These are phyloP conservation scores for Scomberomorus guttatus DNA, from an alignment of 2,797 vertebrate genomes.

Conservation along the genomic window DNA sequence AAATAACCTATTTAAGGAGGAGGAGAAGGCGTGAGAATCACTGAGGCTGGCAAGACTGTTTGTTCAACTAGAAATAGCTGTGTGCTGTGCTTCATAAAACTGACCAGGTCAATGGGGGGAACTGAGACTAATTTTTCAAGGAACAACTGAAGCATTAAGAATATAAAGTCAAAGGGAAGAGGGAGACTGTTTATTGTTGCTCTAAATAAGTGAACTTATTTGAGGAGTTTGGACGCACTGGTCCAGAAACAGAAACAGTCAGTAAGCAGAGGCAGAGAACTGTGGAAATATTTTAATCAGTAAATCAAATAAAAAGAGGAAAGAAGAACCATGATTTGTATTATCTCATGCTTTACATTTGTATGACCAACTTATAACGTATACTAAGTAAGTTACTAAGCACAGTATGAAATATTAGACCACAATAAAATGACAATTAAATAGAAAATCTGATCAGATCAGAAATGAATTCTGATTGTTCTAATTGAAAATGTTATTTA, in stretches of 20 bases:
- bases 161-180: background rate
- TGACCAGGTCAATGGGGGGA: conserved; percentile 28
- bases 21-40: conserved; percentile 50
- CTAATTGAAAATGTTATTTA: background rate
- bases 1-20: conserved; percentile 37
- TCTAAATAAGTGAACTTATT: conserved; percentile 10
- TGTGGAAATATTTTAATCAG: background rate
- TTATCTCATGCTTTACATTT: background rate
- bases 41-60: conserved; percentile 26
- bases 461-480: background rate
- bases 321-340: background rate
- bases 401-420: too few relatives aligned
- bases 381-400: background rate
- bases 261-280: background rate
- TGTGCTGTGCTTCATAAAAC: conserved; percentile 24
- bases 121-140: conserved; percentile 17
- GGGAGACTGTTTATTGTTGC: background rate
- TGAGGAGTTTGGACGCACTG: background rate
- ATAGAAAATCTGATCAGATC: background rate
- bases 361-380: background rate
- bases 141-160: conserved; percentile 11
- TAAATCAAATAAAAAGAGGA: background rate
- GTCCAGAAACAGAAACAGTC: conserved; percentile 4
- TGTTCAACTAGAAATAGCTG: conserved; percentile 54
- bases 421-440: background rate